phyloP scores from a whole-genome alignment of 2,888 invertebrate species.

The Tachina lurida region DNA sequence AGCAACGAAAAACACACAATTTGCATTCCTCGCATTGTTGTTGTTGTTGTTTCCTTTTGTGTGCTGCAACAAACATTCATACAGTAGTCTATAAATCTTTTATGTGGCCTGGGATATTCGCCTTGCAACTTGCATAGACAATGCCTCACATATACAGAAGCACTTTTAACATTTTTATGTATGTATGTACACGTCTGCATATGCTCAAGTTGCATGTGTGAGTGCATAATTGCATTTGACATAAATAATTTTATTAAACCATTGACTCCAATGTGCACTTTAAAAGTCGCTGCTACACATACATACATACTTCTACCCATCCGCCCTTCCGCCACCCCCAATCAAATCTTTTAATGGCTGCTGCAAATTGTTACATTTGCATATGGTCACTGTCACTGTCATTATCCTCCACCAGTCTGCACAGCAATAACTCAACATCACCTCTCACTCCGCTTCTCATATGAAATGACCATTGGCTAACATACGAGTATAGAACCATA shows the following conservation, averaged over 20 bases:
- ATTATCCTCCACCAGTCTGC: background rate
- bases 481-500: too few species aligned
- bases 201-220: conserved; percentile 2
- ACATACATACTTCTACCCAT: background rate
- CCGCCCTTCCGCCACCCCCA: background rate
- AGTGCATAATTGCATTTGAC: conserved; percentile 58
- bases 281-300: conserved; percentile 22
- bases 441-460: background rate
- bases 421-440: background rate
- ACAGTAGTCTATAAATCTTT: conserved; percentile 45
- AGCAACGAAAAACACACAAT: background rate
- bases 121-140: conserved; percentile 5
- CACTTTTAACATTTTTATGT: background rate
- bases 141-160: too few species aligned
- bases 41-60: background rate
- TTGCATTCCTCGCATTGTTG: background rate
- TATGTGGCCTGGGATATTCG: conserved; percentile 28
- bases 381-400: conserved; percentile 46
- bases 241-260: conserved; percentile 66
- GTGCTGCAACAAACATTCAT: background rate
- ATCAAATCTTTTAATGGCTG: background rate
- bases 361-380: conserved; percentile 36
- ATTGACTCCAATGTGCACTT: conserved; percentile 54
- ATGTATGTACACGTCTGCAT: background rate
- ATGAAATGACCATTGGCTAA: conserved; percentile 14